A percentile compares a stretch with the other conserved stretches of the same genome.
phyloP scores from a whole-genome alignment of 2,113 vertebrate genomes.

The Phrynosoma platyrhinos region DNA sequence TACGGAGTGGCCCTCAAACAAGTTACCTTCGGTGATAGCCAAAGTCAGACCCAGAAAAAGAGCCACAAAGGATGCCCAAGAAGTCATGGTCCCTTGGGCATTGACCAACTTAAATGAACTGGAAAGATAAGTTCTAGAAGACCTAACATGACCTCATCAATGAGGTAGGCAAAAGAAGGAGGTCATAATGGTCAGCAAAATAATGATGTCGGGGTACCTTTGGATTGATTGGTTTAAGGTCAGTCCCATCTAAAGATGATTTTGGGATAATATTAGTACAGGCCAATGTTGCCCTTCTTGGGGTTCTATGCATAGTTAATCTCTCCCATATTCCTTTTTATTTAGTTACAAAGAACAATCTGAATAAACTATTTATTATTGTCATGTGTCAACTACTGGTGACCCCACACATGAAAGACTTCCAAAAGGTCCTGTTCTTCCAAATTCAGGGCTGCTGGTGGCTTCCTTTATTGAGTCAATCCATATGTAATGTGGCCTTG shows the following conservation, averaged over 20 bases:
- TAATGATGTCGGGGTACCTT: too few species aligned
- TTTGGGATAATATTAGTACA: too few species aligned
- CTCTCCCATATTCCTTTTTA: too few species aligned
- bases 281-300: too few species aligned
- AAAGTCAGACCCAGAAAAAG: background rate
- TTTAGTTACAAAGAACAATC: too few species aligned
- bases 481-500: background rate
- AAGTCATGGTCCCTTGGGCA: conserved; percentile 13
- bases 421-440: background rate
- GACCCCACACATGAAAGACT: too few species aligned
- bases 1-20: conserved; percentile 11
- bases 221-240: background rate
- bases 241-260: background rate
- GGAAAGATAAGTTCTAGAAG: background rate
- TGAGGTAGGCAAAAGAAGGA: background rate
- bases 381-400: background rate
- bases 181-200: conserved; percentile 24
- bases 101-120: background rate
- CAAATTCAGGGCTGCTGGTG: background rate
- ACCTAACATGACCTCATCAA: background rate
- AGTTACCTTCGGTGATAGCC: background rate
- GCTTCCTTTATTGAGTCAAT: background rate
- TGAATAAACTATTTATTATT: too few species aligned
- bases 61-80: background rate
- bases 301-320: too few species aligned